These are phyloP conservation scores for Sphenopsis melanotis DNA, from an alignment of 2,797 vertebrate genomes.

Conservation along the genomic window DNA sequence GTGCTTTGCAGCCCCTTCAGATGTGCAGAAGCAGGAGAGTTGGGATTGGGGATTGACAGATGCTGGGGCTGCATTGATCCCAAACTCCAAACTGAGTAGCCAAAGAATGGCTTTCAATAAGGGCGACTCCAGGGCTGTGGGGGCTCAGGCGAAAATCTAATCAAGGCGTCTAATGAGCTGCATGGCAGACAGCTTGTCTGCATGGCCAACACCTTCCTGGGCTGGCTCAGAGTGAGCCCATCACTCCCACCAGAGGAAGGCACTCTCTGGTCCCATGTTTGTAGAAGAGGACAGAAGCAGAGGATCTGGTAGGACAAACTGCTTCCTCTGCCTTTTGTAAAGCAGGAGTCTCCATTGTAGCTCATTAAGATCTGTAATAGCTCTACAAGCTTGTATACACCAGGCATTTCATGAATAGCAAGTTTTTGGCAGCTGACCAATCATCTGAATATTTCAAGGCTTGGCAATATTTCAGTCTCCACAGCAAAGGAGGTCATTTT, in stretches of 20 bases:
- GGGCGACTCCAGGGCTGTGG: background rate
- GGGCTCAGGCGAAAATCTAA: background rate
- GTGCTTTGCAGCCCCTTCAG: background rate
- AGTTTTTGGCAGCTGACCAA: constrained; percentile 62
- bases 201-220: background rate
- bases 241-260: background rate
- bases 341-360: background rate
- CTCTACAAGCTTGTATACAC: constrained; percentile 33
- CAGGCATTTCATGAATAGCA: constrained; percentile 58
- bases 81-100: background rate
- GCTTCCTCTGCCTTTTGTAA: background rate
- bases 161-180: background rate
- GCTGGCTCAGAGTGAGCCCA: fast-evolving
- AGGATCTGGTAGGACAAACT: background rate
- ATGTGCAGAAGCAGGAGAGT: background rate
- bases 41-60: background rate
- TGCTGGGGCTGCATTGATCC: background rate
- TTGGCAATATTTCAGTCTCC: constrained; percentile 61
- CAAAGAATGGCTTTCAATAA: background rate
- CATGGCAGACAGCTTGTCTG: background rate
- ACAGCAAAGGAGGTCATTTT: constrained; percentile 54
- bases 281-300: background rate
- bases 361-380: constrained; percentile 45
- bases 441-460: constrained; percentile 60
- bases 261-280: background rate